These are phyloP conservation scores for Oxyruncus cristatus DNA, from an alignment of 2,113 vertebrate genomes.

Conservation along the genomic window DNA sequence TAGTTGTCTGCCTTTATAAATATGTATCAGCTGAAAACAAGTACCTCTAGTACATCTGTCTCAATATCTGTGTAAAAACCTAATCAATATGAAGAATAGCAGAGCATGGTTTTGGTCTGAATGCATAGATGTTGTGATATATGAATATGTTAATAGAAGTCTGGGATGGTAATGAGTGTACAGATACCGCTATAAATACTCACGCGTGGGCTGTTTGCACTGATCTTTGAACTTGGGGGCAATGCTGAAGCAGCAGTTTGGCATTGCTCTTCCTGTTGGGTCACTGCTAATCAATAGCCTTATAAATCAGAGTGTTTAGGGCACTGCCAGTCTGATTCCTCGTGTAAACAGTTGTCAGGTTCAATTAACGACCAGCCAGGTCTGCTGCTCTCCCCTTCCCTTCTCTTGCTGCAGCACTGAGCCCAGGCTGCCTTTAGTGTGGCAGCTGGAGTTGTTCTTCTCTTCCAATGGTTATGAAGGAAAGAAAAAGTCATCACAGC, in stretches of 20 bases:
- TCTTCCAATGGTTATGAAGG: not conserved
- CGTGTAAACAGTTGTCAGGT: not conserved
- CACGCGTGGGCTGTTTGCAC: fast-evolving
- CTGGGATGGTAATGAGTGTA: not conserved
- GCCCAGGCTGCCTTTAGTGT: not conserved
- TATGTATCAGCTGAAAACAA: conserved; percentile 1
- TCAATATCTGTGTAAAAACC: not conserved
- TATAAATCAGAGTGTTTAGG: conserved; percentile 24
- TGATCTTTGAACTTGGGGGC: not conserved
- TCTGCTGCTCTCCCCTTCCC: not conserved
- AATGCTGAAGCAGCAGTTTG: conserved; percentile 11
- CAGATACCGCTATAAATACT: not conserved
- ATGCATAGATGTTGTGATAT: not conserved
- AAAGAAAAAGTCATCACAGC: not conserved
- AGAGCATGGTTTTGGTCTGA: not conserved
- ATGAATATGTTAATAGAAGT: not conserved
- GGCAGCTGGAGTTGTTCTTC: not conserved
- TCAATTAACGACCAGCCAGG: not conserved
- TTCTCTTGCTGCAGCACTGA: not conserved
- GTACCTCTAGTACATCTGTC: not conserved
- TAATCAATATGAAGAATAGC: not conserved
- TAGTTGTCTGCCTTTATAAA: not conserved
- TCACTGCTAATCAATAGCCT: conserved; percentile 22
- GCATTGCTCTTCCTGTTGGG: not conserved
- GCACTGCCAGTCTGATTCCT: not conserved